A percentile compares a stretch with the other conserved stretches of the same genome.
Evolutionary conservation across 2,797 vertebrate genomes (phyloP).

Genomic region (Anguilla obscura): DNA sequence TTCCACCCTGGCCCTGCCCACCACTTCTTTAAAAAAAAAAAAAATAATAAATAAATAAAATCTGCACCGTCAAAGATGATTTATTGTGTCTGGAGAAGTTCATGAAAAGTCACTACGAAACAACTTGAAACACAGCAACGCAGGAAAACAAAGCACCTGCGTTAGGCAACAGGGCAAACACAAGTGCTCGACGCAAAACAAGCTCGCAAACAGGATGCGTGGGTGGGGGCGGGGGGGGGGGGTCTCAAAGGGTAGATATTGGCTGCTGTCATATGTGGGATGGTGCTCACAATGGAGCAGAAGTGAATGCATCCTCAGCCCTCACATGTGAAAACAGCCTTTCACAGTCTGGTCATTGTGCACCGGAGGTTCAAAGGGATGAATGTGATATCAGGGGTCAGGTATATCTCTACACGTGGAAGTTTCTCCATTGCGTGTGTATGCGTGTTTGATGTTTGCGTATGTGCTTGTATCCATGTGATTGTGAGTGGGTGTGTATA

Average conservation of each 20-base stretch:
- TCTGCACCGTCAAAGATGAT: constrained; percentile 43
- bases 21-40: constrained; percentile 41
- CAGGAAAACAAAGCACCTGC: constrained; percentile 55
- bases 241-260: constrained; percentile 58
- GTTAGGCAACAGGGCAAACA: constrained; percentile 53
- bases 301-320: constrained; percentile 51
- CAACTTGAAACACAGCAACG: constrained; percentile 36
- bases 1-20: constrained; percentile 35
- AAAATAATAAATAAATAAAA: constrained; percentile 52
- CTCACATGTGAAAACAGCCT: constrained; percentile 45
- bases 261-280: constrained; percentile 68
- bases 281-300: constrained; percentile 33
- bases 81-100: constrained; percentile 39
- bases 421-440: constrained; percentile 37
- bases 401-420: constrained; percentile 50
- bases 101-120: constrained; percentile 34
- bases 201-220: constrained; percentile 67
- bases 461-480: neutral
- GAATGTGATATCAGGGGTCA: constrained; percentile 66
- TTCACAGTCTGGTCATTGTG: constrained; percentile 56
- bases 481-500: neutral
- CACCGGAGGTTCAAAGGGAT: constrained; percentile 58
- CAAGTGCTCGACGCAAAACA: constrained; percentile 43
- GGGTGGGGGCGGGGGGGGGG: constrained; percentile 39
- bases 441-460: neutral